These are phyloP conservation scores for Galerucella calmariensis DNA, from an alignment of 2,888 invertebrate species.

Conservation along the genomic window DNA sequence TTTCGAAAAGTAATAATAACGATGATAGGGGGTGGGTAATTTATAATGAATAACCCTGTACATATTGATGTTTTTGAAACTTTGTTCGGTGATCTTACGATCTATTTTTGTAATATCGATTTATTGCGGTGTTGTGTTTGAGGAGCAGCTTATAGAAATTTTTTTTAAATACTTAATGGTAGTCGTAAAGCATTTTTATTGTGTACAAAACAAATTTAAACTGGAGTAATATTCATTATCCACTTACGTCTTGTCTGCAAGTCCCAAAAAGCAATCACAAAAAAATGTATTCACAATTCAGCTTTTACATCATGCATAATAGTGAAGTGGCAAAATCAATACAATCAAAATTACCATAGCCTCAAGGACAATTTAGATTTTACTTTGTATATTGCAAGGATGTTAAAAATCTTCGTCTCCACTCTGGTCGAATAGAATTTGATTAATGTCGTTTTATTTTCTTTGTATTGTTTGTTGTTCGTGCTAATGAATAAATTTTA, in stretches of 20 bases:
- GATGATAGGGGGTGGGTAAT: no score
- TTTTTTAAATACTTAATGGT: background rate
- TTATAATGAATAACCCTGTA: no score
- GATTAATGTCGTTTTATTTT: no score
- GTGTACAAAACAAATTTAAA: slow-evolving; percentile 4
- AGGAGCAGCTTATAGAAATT: background rate
- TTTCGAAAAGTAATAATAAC: no score
- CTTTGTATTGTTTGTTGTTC: no score
- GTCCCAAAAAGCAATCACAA: slow-evolving; percentile 6
- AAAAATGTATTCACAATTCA: slow-evolving; percentile 5
- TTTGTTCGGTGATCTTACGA: background rate
- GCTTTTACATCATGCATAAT: background rate
- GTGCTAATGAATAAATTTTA: no score
- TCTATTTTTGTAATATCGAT: background rate
- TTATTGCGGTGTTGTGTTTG: background rate
- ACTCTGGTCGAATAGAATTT: no score
- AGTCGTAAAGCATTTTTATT: background rate
- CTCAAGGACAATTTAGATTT: no score
- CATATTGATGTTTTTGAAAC: background rate
- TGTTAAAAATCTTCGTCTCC: no score
- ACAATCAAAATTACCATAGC: no score
- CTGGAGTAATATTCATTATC: slow-evolving; percentile 14
- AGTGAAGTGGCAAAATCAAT: background rate
- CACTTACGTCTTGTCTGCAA: slow-evolving; percentile 17
- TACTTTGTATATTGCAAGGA: no score